These are phyloP conservation scores for Erebia ligea DNA, from an alignment of 2,888 invertebrate species.

Conservation along the genomic window DNA sequence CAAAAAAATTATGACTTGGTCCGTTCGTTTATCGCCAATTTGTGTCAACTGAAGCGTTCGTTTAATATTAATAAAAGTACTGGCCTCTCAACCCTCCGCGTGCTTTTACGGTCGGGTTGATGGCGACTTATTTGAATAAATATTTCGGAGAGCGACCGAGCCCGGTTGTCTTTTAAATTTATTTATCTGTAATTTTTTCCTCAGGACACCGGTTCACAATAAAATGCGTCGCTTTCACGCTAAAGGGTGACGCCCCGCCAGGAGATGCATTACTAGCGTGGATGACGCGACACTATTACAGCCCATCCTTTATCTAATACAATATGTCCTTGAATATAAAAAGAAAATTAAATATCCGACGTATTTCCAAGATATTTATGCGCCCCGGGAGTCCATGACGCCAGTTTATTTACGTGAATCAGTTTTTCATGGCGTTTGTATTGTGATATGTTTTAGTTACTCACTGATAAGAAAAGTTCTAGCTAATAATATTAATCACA, in stretches of 20 bases:
- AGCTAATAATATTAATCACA: slow-evolving; percentile 8
- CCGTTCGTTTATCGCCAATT: slow-evolving; percentile 79
- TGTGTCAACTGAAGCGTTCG: slow-evolving; percentile 80
- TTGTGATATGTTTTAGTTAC: slow-evolving; percentile 10
- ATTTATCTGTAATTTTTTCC: slow-evolving; percentile 61
- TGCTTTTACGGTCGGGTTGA: slow-evolving; percentile 79
- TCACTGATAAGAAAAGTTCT: slow-evolving; percentile 21
- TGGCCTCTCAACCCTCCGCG: slow-evolving; percentile 75
- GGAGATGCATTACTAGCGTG: slow-evolving; percentile 71
- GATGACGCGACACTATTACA: slow-evolving; percentile 80
- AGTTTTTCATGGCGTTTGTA: slow-evolving; percentile 3
- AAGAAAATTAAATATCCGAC: slow-evolving; percentile 74
- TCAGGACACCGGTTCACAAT: slow-evolving; percentile 56
- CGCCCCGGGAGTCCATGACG: slow-evolving; percentile 69
- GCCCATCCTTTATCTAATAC: slow-evolving; percentile 79
- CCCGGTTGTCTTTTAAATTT: slow-evolving; percentile 62
- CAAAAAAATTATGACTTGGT: slow-evolving; percentile 66
- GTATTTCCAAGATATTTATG: slow-evolving; percentile 72
- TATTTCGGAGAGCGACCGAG: slow-evolving; percentile 70
- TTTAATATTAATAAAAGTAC: slow-evolving; percentile 82
- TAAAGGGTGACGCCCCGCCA: slow-evolving; percentile 67
- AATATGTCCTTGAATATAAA: slow-evolving; percentile 79
- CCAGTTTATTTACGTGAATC: slow-evolving; percentile 25
- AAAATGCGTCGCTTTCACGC: slow-evolving; percentile 49
- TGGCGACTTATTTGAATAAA: slow-evolving; percentile 82